These are phyloP conservation scores for Helicolenus hilgendorfi DNA, from an alignment of 2,797 vertebrate genomes.

Conservation along the genomic window DNA sequence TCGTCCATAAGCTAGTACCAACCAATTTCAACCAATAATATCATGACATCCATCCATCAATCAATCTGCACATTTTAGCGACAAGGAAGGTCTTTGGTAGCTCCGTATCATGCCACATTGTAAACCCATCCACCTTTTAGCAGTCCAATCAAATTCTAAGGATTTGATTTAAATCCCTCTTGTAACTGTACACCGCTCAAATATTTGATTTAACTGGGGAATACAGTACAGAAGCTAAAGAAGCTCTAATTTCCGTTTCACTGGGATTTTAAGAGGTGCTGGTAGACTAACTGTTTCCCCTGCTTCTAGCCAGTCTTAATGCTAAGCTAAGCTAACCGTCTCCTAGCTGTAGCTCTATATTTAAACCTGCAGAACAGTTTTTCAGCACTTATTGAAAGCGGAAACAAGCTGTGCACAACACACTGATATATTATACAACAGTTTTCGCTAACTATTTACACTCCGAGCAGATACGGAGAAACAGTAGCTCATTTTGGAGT, in stretches of 20 bases:
- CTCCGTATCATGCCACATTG: too few species aligned
- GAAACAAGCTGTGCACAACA: background rate
- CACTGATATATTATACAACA: background rate
- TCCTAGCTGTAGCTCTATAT: background rate
- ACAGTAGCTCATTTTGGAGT: background rate
- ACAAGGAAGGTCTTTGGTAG: rapidly evolving
- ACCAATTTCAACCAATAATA: too few species aligned
- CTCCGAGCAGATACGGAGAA: background rate
- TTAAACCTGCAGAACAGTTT: background rate
- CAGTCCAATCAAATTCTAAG: background rate
- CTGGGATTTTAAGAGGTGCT: background rate
- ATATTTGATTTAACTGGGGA: background rate
- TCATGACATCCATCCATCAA: too few species aligned
- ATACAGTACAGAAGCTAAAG: background rate
- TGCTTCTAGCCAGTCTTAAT: background rate
- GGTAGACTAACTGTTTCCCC: background rate
- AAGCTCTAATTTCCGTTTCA: background rate
- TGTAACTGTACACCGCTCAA: background rate
- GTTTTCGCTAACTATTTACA: background rate
- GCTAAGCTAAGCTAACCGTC: background rate
- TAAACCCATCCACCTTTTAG: background rate
- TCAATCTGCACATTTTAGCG: too few species aligned
- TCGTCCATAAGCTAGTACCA: too few species aligned
- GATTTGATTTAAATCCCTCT: background rate
- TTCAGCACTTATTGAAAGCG: background rate